These are phyloP conservation scores for Osmoderma eremita DNA, from an alignment of 2,888 invertebrate genomes.

Conservation along the genomic window DNA sequence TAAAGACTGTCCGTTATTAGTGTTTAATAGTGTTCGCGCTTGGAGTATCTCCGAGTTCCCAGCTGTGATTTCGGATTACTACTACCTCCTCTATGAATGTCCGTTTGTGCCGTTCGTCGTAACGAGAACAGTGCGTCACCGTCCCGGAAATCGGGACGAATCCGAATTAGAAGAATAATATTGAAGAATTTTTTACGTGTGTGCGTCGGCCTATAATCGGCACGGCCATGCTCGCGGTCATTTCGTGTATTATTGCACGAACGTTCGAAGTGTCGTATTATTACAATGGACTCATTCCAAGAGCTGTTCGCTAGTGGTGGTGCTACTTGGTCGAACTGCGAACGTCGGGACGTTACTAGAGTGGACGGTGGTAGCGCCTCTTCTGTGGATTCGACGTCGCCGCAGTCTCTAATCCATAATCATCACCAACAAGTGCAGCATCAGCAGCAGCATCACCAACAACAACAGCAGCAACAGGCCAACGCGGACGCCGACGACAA, in stretches of 20 bases:
- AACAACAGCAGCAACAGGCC: slow-evolving; percentile 41
- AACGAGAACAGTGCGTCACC: neutral
- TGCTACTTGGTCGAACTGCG: slow-evolving; percentile 54
- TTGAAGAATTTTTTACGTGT: slow-evolving; percentile 39
- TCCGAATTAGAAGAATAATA: neutral
- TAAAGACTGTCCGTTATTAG: slow-evolving; percentile 2
- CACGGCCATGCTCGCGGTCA: slow-evolving; percentile 52
- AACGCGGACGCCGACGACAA: slow-evolving; percentile 52
- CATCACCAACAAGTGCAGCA: slow-evolving; percentile 39
- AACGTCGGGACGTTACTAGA: slow-evolving; percentile 41
- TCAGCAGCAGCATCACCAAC: slow-evolving; percentile 64
- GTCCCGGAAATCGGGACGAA: neutral
- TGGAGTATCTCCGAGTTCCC: no score
- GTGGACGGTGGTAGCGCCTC: slow-evolving; percentile 52
- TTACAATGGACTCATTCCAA: slow-evolving; percentile 65
- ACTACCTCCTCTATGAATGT: neutral
- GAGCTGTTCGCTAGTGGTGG: slow-evolving; percentile 61
- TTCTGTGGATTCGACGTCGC: slow-evolving; percentile 71
- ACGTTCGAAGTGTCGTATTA: slow-evolving; percentile 51
- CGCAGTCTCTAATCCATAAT: slow-evolving; percentile 63
- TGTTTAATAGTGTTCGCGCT: neutral
- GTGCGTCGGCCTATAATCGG: slow-evolving; percentile 48
- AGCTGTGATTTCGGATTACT: neutral
- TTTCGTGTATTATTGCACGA: slow-evolving; percentile 47
- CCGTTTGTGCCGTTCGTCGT: no score